Evolutionary conservation across 2,797 vertebrate genomes (phyloP), one percentile per base, ranked within the genome.

Genomic region (Xenopus petersii): DNA sequence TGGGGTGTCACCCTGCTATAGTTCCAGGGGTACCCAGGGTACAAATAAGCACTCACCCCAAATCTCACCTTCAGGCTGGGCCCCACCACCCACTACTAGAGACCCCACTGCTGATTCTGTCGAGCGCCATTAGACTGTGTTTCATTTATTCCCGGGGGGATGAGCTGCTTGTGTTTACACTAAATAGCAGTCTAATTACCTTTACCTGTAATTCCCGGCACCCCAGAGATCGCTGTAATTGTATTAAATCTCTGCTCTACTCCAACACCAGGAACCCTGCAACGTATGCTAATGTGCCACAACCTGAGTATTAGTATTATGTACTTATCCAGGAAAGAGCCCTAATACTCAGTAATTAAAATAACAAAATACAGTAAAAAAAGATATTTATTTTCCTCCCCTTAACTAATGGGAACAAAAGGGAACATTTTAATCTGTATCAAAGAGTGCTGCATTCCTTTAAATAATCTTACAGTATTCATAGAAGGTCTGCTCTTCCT

Each of bases 171-270:
- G 5, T 15, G n/a, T 51, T 8, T 26, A 67, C 70, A 33, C 12
- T 15, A 15, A 62, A 65, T 67, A 67, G 26, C 54, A 8, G 47
- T 56, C 58, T 77, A 77, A 72, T 77, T 67, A 63, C 59, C 59
- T 51, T 5, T 68, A 68, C 36, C 48, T 68, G 64, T 64, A 54
- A 55, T 67, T 66, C 17, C 17, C 24, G 11, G 21, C 46, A 33
- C 59, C 66, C 51, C 47, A 17, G 58, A 63, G 64, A 46, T 10
- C 21, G 42, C 55, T n/a, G 4, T 71, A 62, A 77, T 77, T 49
- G 33, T 64, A 46, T 46, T 55, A 55, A 15, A 4, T 55, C 16
- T 55, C 13, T n/a, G 54, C 16, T 55, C 54, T 13, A n/a, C 54
- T n/a, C 16, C 13, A 16, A 49, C 48, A 49, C 13, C 13, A 13